Evolutionary conservation across 2,797 vertebrate genomes (phyloP).

Genomic region (Australoheros facetus): DNA sequence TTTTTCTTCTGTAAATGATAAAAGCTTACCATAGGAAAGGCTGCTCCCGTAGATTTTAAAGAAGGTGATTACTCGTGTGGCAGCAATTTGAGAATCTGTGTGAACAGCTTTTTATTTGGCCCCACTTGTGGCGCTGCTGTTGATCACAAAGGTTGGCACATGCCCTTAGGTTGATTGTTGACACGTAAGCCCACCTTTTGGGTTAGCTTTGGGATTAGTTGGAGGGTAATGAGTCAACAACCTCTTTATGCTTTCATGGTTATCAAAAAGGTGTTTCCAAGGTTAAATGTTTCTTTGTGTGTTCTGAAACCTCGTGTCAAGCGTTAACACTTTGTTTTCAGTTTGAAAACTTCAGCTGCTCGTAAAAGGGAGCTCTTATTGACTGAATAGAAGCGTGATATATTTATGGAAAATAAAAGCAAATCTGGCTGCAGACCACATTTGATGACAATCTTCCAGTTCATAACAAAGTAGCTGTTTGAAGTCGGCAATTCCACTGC

Average conservation of each 20-base stretch:
- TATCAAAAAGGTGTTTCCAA: constrained; percentile 8
- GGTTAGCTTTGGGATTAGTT: constrained; percentile 13
- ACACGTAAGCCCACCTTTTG: constrained; percentile 37
- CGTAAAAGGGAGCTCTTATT: constrained; percentile 13
- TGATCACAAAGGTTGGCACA: constrained; percentile 43
- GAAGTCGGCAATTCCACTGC: constrained; percentile 32
- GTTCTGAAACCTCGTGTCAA: constrained; percentile 1
- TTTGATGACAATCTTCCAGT: constrained; percentile 34
- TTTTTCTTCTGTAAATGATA: background rate
- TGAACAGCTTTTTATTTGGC: constrained; percentile 69
- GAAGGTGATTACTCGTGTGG: constrained; percentile 46
- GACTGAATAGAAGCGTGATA: constrained; percentile 29
- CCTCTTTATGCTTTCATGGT: background rate
- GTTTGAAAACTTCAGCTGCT: constrained; percentile 9
- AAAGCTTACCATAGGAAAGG: constrained; percentile 5
- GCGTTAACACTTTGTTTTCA: background rate
- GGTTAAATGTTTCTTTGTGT: background rate
- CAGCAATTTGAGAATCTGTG: constrained; percentile 49
- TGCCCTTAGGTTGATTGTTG: constrained; percentile 35
- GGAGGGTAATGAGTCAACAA: constrained; percentile 1
- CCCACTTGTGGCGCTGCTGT: constrained; percentile 28
- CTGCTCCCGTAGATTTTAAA: constrained; percentile 22
- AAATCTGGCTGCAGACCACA: constrained; percentile 10
- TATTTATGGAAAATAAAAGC: constrained; percentile 17
- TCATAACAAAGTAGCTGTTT: constrained; percentile 37